These are phyloP conservation scores for Ceriagrion tenellum DNA, from an alignment of 2,888 invertebrate species.

Conservation along the genomic window DNA sequence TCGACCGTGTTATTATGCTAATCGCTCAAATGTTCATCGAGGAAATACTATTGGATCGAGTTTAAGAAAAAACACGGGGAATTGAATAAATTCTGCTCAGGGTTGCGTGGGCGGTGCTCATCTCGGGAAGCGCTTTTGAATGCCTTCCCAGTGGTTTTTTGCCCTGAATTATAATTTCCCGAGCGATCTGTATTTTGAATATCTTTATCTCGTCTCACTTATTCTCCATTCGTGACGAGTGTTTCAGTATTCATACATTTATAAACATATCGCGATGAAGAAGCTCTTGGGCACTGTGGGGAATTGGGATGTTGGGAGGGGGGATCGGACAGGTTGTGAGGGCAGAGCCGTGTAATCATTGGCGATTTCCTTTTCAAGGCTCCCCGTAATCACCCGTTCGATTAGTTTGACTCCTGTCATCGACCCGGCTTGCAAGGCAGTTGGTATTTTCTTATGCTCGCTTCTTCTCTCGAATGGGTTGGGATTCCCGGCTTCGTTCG, in stretches of 20 bases:
- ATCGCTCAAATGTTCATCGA: slow-evolving; percentile 15
- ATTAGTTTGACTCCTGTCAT: slow-evolving; percentile 56
- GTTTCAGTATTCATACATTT: slow-evolving; percentile 26
- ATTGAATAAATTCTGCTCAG: neutral
- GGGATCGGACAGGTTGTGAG: slow-evolving; percentile 34
- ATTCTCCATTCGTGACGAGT: slow-evolving; percentile 51
- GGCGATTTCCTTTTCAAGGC: slow-evolving; percentile 53
- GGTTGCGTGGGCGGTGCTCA: slow-evolving; percentile 43
- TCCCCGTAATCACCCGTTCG: slow-evolving; percentile 56
- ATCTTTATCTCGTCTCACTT: neutral
- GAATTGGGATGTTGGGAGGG: neutral
- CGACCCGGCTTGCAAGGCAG: slow-evolving; percentile 14
- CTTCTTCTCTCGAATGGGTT: neutral
- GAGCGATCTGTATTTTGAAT: slow-evolving; percentile 26
- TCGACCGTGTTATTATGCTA: slow-evolving; percentile 64
- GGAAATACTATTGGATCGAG: slow-evolving; percentile 51
- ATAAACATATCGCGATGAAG: slow-evolving; percentile 42
- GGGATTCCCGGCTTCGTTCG: neutral
- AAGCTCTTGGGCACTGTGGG: slow-evolving; percentile 6
- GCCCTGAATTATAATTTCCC: slow-evolving; percentile 44
- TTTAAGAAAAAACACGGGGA: neutral
- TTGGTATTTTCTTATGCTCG: neutral
- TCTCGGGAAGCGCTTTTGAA: neutral
- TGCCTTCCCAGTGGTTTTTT: neutral
- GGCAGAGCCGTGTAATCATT: slow-evolving; percentile 47